phyloP scores from a whole-genome alignment of 2,888 invertebrate genomes.

The Drepanosiphum platanoidis region DNA sequence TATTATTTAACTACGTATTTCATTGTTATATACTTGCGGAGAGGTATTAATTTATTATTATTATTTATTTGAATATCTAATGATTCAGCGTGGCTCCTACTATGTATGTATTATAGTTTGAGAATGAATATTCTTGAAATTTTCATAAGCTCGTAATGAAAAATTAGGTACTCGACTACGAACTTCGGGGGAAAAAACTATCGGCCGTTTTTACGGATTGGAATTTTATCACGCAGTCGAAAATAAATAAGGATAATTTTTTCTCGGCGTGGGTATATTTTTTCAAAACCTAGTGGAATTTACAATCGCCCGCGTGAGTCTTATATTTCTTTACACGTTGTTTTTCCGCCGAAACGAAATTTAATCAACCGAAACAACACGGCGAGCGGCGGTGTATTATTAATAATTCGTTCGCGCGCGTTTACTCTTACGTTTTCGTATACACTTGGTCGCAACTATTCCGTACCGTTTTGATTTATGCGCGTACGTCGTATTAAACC shows the following conservation, averaged over 20 bases:
- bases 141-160: no score
- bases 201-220: no score
- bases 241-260: background rate
- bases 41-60: no score
- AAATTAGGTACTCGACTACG: no score
- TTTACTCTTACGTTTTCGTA: background rate
- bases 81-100: no score
- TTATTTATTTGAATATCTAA: no score
- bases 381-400: background rate
- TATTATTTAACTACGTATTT: no score
- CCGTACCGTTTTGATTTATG: constrained; percentile 36
- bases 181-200: no score
- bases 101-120: no score
- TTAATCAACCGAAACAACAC: constrained; percentile 3
- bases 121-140: no score
- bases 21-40: no score
- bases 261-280: background rate
- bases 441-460: background rate
- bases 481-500: constrained; percentile 32
- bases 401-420: background rate
- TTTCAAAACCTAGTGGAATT: background rate
- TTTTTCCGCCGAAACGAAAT: background rate
- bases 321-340: background rate
- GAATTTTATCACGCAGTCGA: background rate
- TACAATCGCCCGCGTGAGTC: no score